These are phyloP conservation scores for Panagrolaimus sp. DNA, from an alignment of 1,140 invertebrate genomes.

Conservation along the genomic window DNA sequence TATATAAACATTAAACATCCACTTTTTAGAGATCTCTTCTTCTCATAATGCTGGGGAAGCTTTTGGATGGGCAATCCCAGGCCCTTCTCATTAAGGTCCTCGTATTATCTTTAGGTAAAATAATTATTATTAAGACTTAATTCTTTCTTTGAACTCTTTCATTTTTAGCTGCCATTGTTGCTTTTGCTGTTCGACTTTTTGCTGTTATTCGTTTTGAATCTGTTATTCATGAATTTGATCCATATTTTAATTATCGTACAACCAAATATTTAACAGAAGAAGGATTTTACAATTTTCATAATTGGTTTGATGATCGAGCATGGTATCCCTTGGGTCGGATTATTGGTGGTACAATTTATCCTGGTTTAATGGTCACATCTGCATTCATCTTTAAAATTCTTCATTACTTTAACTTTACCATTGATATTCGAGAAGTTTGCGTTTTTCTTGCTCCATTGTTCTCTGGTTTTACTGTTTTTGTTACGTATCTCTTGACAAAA, in stretches of 20 bases:
- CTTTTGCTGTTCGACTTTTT: slow-evolving; percentile 91
- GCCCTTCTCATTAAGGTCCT: no score
- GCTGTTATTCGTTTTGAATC: slow-evolving; percentile 98
- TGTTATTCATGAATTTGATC: slow-evolving; percentile 83
- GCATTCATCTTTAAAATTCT: slow-evolving; percentile 80
- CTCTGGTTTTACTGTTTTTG: slow-evolving; percentile 91
- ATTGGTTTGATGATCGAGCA: slow-evolving; percentile 98
- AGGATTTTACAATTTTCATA: slow-evolving; percentile 98
- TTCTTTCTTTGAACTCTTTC: slow-evolving; percentile 72
- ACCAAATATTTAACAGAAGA: slow-evolving; percentile 98
- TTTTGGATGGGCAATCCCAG: no score
- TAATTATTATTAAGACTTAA: no score
- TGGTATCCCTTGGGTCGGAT: slow-evolving; percentile 98
- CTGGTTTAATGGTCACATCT: slow-evolving; percentile 92
- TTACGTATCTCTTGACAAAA: slow-evolving; percentile 92
- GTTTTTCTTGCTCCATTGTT: slow-evolving; percentile 97
- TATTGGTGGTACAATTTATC: slow-evolving; percentile 71
- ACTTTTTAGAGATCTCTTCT: no score
- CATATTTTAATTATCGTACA: slow-evolving; percentile 86
- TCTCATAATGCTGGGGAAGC: no score
- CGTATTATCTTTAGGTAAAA: no score
- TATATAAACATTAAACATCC: no score
- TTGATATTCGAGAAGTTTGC: slow-evolving; percentile 97
- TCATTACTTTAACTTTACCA: slow-evolving; percentile 85
- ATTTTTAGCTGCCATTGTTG: slow-evolving; percentile 87